Conservation (phyloP, 2,113 vertebrate genomes). For the Rissa tridactyla region DNA sequence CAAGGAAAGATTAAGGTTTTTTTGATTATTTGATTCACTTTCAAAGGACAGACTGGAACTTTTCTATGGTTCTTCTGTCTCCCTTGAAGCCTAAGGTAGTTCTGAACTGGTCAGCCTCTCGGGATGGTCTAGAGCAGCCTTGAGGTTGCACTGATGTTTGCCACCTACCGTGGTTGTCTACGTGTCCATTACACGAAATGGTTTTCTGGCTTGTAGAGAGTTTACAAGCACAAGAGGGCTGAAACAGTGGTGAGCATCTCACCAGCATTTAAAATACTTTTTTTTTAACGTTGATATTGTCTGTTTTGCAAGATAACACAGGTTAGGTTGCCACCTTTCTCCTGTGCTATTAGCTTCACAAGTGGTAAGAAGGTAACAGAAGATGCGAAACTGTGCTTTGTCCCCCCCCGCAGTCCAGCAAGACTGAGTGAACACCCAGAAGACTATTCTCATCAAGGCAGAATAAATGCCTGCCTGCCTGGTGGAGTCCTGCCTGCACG, state of each 20-base stretch:
- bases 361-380: neutral
- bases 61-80: neutral
- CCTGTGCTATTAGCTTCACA: neutral
- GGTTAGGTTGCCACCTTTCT: neutral
- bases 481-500: neutral
- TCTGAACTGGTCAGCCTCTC: neutral
- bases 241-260: neutral
- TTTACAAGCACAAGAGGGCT: neutral
- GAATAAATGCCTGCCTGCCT: neutral
- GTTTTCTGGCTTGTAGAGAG: neutral
- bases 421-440: neutral
- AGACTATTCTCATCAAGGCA: neutral
- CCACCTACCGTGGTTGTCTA: neutral
- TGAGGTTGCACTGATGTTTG: neutral
- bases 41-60: neutral
- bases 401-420: neutral
- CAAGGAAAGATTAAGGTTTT: neutral
- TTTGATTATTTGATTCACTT: neutral
- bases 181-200: rapidly evolving
- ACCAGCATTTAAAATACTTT: neutral
- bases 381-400: neutral
- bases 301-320: neutral
- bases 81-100: neutral
- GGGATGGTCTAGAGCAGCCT: neutral
- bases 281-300: neutral